A percentile compares a stretch with the other conserved stretches of the same genome.
Conservation (phyloP, 2,888 invertebrate species). For the Omphaloscelis lunosa region DNA sequence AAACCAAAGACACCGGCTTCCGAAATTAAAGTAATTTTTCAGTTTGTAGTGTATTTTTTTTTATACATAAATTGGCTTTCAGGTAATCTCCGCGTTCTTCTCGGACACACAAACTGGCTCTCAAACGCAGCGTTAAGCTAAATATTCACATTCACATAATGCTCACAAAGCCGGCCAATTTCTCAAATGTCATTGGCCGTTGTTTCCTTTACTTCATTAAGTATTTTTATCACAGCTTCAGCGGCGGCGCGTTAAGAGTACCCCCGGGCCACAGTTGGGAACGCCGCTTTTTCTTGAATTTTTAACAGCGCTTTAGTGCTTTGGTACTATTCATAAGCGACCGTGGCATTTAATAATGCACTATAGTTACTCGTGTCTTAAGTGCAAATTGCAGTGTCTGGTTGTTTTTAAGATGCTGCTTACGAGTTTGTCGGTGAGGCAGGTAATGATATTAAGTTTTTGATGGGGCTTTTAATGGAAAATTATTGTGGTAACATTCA, state of each 20-base stretch:
- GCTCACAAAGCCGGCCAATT: slow-evolving; percentile 47
- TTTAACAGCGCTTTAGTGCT: slow-evolving; percentile 81
- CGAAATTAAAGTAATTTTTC: no score
- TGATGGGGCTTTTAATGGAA: slow-evolving; percentile 44
- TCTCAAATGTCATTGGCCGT: slow-evolving; percentile 68
- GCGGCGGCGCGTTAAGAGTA: slow-evolving; percentile 77
- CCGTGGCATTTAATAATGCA: slow-evolving; percentile 54
- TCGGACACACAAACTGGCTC: not conserved
- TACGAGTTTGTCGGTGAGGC: slow-evolving; percentile 30
- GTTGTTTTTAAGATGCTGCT: slow-evolving; percentile 37
- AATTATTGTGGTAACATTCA: slow-evolving; percentile 31
- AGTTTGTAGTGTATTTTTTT: no score
- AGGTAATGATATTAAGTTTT: slow-evolving; percentile 51
- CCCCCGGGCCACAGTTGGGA: slow-evolving; percentile 81
- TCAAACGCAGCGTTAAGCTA: slow-evolving; percentile 4
- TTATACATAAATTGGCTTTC: not conserved
- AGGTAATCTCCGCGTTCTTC: not conserved
- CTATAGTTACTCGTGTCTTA: slow-evolving; percentile 52
- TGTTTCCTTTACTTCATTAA: slow-evolving; percentile 77
- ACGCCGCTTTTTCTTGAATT: slow-evolving; percentile 84
- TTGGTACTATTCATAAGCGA: slow-evolving; percentile 72
- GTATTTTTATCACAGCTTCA: slow-evolving; percentile 82
- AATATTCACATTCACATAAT: slow-evolving; percentile 40
- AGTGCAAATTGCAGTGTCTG: slow-evolving; percentile 57
- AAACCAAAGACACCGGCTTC: no score